Conservation (phyloP, 2,113 vertebrate species). For the Triplophysa siluroides region DNA sequence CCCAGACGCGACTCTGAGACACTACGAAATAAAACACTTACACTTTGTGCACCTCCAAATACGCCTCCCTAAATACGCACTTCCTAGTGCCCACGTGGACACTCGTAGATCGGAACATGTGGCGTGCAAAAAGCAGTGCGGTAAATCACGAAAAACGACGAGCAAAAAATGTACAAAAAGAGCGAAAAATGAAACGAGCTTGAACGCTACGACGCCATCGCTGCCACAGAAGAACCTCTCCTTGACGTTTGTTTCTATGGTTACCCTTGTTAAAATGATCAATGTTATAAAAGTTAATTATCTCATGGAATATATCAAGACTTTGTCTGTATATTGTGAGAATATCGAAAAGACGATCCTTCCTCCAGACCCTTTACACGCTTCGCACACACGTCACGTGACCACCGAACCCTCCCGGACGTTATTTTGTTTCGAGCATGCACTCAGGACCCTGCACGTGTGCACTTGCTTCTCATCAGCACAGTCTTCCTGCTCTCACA, state of each 20-base stretch:
- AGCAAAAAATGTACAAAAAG: constrained; percentile 6
- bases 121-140: background rate
- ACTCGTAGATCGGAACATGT: background rate
- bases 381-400: constrained; percentile 34
- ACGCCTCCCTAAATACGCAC: background rate
- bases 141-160: background rate
- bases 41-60: background rate
- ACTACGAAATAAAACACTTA: background rate
- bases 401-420: background rate
- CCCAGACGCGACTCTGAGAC: constrained; percentile 84
- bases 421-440: constrained; percentile 17
- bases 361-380: constrained; percentile 33
- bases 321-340: constrained; percentile 65
- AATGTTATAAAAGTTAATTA: constrained; percentile 59
- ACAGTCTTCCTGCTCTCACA: constrained; percentile 49
- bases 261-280: constrained; percentile 62
- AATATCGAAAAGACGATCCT: constrained; percentile 65
- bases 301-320: constrained; percentile 73
- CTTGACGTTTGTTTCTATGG: constrained; percentile 70
- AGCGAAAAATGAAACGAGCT: background rate
- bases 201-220: constrained; percentile 20
- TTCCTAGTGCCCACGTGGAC: background rate
- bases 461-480: constrained; percentile 53
- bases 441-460: constrained; percentile 58
- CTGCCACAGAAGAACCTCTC: constrained; percentile 52